phyloP scores from a whole-genome alignment of 2,797 vertebrate species.

The Tamandua tetradactyla region DNA sequence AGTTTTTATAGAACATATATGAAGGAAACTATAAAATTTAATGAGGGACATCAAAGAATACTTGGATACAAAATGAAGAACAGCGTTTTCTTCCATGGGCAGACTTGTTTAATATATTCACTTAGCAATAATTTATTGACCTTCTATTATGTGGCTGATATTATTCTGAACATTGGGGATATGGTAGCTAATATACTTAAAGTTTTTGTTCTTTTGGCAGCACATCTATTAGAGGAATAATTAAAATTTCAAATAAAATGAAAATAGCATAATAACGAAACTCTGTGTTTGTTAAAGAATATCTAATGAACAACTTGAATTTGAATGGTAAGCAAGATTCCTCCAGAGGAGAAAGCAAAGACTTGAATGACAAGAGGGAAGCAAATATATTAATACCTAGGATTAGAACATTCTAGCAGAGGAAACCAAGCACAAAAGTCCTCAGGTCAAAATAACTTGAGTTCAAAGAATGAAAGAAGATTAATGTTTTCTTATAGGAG shows the following conservation, averaged over 20 bases:
- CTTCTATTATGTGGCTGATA: neutral
- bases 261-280: neutral
- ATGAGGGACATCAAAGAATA: neutral
- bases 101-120: neutral
- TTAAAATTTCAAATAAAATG: neutral
- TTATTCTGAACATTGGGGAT: neutral
- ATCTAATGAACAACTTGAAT: neutral
- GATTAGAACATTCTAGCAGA: neutral
- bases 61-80: neutral
- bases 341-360: neutral
- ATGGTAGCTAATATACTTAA: neutral
- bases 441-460: neutral
- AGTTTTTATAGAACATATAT: neutral
- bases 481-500: neutral
- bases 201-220: neutral
- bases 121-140: neutral
- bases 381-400: neutral
- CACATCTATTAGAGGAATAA: neutral
- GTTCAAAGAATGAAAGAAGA: neutral
- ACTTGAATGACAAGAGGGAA: neutral
- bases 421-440: neutral
- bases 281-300: neutral
- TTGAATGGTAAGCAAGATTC: neutral
- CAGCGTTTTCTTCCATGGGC: neutral
- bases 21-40: neutral